phyloP scores from a whole-genome alignment of 92 coral and sea anemone genomes.

The Micromussa lordhowensis region DNA sequence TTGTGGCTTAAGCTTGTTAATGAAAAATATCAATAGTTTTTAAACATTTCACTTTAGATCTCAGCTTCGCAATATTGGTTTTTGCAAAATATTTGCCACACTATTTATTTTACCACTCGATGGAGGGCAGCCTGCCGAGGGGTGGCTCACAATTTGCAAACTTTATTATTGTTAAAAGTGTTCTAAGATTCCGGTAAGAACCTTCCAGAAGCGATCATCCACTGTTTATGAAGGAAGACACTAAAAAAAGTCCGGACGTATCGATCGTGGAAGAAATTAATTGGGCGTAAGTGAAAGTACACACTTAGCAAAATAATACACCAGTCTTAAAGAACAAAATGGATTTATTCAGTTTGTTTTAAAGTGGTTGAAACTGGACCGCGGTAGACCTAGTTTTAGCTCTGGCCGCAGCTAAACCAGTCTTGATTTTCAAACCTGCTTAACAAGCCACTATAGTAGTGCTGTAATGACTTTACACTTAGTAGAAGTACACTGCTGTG shows the following conservation, averaged over 20 bases:
- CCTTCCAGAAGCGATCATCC: background rate
- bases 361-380: no score
- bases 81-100: background rate
- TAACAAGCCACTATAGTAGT: no score
- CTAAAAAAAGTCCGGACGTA: background rate
- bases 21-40: background rate
- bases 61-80: background rate
- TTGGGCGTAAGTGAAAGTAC: background rate
- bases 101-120: background rate
- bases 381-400: no score
- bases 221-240: background rate
- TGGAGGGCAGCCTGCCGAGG: background rate
- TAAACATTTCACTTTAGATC: background rate
- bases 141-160: background rate
- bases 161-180: background rate
- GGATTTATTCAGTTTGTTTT: no score
- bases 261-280: background rate
- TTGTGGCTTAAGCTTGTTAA: background rate
- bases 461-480: no score
- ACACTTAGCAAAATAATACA: no score
- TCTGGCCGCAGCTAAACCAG: no score
- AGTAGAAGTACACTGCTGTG: no score
- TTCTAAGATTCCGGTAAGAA: background rate
- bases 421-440: no score
- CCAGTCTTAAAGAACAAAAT: no score